phyloP scores from a whole-genome alignment of 2,113 vertebrate genomes.

The Crotalus viridis region DNA sequence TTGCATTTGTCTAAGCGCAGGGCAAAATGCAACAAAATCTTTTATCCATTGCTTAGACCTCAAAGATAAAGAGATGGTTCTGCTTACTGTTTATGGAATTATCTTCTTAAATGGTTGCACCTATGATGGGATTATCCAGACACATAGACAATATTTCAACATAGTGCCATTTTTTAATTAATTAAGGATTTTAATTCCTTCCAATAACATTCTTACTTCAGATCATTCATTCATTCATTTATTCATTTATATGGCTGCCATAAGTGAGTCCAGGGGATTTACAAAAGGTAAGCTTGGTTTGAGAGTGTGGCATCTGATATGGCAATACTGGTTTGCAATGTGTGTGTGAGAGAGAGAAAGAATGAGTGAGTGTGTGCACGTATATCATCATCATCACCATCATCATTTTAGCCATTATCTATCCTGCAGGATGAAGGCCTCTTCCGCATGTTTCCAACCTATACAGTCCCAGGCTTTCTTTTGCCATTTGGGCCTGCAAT shows the following conservation, averaged over 20 bases:
- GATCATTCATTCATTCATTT: no score
- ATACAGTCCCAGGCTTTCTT: no score
- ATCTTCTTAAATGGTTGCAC: neutral
- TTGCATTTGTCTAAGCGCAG: neutral
- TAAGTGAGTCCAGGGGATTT: no score
- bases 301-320: neutral
- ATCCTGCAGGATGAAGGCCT: no score
- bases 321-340: neutral
- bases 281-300: neutral
- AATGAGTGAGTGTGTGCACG: neutral
- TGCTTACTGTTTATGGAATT: constrained; percentile 2
- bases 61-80: neutral
- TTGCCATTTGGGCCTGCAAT: no score
- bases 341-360: neutral
- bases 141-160: neutral
- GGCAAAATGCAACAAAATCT: neutral
- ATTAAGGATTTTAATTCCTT: neutral
- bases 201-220: neutral
- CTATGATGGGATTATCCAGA: constrained; percentile 14
- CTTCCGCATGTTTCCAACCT: no score
- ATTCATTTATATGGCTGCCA: no score
- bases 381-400: neutral
- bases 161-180: neutral
- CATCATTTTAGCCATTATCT: no score
- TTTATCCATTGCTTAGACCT: neutral